These are phyloP conservation scores for Clarias magur DNA, from an alignment of 2,113 vertebrate genomes.

Conservation along the genomic window DNA sequence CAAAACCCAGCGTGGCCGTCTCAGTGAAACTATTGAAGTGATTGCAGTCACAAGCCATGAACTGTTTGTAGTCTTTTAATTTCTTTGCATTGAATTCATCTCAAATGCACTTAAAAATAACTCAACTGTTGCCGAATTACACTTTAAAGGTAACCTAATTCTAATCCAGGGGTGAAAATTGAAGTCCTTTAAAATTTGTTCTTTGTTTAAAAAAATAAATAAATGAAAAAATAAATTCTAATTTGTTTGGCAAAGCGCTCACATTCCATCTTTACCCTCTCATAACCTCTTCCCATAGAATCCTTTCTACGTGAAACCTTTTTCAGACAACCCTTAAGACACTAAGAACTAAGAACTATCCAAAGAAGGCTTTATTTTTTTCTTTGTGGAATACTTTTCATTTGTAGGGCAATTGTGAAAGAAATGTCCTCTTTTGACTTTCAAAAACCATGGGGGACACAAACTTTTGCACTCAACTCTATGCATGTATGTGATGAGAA, in stretches of 20 bases:
- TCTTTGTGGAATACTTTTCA: neutral
- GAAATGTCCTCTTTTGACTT: neutral
- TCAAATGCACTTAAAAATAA: no score
- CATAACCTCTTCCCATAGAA: neutral
- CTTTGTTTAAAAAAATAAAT: neutral
- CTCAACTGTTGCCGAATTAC: no score
- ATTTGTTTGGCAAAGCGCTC: neutral
- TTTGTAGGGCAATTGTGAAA: neutral
- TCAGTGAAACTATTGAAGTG: no score
- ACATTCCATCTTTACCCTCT: neutral
- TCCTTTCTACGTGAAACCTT: neutral
- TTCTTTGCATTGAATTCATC: no score
- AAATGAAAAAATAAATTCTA: no score
- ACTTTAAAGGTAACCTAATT: no score
- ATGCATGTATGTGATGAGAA: conserved; percentile 47
- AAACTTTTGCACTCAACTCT: conserved; percentile 6
- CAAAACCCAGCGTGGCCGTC: no score
- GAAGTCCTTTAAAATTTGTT: neutral
- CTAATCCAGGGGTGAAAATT: no score
- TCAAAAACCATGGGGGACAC: neutral
- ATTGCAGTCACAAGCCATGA: no score
- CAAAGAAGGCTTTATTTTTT: neutral
- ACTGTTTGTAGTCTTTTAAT: no score
- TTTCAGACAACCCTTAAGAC: neutral
- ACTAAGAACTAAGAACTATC: neutral